Evolutionary conservation across 2,113 vertebrate genomes (phyloP), one percentile per base, ranked within the genome.

Genomic region (Oreochromis aureus): DNA sequence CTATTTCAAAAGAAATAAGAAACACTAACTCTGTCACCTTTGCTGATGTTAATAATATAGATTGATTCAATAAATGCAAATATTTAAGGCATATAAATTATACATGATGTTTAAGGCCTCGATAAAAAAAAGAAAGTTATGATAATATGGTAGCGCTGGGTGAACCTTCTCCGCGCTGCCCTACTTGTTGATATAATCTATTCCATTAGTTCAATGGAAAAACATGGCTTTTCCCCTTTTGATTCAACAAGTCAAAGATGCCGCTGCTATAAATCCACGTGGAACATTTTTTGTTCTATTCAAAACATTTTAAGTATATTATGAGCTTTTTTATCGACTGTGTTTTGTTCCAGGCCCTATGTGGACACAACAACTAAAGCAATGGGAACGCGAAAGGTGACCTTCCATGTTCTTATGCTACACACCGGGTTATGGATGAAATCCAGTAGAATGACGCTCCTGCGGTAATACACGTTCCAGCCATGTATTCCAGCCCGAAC

Each of bases 1-100:
- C 39, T 46, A 6, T 3, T 6, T 27, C 66, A 24, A 44, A 71
- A 0, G 36, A 44, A 71, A 71, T 1, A 16, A 0, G 5, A 71
- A 24, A 71, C 22, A 24, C n/a, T 0, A 44, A 44, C 39, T 44
- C 1, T 44, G n/a, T 71, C 22, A 13, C 66, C 39, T 71, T 44
- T 24, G 16, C 13, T 71, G 2, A 1, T 44, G 36, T 44, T 24
- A 44, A 24, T 71, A 16, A 44, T 39, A 69, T 69, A 69, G 32
- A 66, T 66, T 12, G 18, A 36, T 63, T 63, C 18, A 12, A n/a
- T 36, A 66, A 66, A 66, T n/a, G 36, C 10, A 66, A 36, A 66
- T 66, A 36, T 66, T 36, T 66, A 63, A 66, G 61, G 32, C 6
- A n/a, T 36, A 63, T 66, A 66, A 66, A 66, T 36, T 0, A 36